These are phyloP conservation scores for Baronia brevicornis DNA, from an alignment of 2,888 invertebrate genomes.

Conservation along the genomic window DNA sequence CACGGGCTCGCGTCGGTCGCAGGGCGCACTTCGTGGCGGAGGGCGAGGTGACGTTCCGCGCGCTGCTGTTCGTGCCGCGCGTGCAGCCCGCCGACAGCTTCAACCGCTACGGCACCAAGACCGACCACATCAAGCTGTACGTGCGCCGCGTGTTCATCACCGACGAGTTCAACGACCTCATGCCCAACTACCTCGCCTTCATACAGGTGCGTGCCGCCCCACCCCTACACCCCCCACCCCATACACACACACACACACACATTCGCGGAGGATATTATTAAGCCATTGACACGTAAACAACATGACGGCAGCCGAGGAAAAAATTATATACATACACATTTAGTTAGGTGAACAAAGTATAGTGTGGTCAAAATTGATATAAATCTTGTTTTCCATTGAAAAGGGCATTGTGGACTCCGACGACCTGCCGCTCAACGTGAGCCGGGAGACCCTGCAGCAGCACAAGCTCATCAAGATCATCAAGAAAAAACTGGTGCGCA, in stretches of 20 bases:
- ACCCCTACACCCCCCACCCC: neutral
- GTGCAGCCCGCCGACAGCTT: constrained; percentile 94
- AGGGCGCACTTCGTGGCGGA: constrained; percentile 96
- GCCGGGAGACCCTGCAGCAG: constrained; percentile 98
- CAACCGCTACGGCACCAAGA: constrained; percentile 95
- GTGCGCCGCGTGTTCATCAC: constrained; percentile 99
- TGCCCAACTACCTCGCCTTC: constrained; percentile 97
- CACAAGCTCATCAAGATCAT: constrained; percentile 99
- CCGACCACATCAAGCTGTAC: constrained; percentile 96
- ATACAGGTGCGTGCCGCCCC: constrained; percentile 72
- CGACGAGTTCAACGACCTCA: constrained; percentile 99
- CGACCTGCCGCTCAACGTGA: constrained; percentile 98
- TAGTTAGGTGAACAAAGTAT: neutral
- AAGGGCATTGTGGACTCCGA: constrained; percentile 98
- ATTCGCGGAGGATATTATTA: no score
- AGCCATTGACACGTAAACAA: no score
- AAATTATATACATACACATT: no score
- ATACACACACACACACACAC: neutral
- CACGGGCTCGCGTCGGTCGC: no score
- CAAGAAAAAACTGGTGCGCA: constrained; percentile 98
- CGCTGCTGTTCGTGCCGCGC: constrained; percentile 94
- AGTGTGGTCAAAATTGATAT: neutral
- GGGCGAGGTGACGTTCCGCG: constrained; percentile 99
- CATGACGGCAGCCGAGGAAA: no score
- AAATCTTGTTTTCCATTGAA: no score